These are phyloP conservation scores for Labeo calbasu DNA, from an alignment of 2,797 vertebrate genomes.

Conservation along the genomic window DNA sequence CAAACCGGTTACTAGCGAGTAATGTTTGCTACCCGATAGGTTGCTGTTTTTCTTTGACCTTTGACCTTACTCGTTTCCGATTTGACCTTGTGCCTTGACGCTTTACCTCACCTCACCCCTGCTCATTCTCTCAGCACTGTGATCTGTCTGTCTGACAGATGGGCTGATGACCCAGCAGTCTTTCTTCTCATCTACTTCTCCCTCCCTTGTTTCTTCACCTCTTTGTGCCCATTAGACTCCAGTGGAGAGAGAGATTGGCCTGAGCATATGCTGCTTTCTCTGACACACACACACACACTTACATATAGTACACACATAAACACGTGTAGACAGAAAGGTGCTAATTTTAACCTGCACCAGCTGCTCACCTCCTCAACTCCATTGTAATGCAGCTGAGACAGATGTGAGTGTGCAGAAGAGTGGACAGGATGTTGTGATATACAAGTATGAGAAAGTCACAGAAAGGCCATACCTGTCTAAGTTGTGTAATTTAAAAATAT, in stretches of 20 bases:
- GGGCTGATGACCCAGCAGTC: constrained; percentile 40
- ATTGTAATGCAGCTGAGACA: constrained; percentile 52
- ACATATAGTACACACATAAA: constrained; percentile 22
- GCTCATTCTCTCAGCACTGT: constrained; percentile 25
- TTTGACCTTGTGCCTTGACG: constrained; percentile 2
- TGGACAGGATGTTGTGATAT: not conserved
- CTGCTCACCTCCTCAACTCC: constrained; percentile 63
- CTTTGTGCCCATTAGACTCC: constrained; percentile 57
- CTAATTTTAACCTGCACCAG: constrained; percentile 66
- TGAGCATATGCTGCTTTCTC: constrained; percentile 70
- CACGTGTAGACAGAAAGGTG: constrained; percentile 48
- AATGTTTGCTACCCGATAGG: not conserved
- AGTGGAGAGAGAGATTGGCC: constrained; percentile 61
- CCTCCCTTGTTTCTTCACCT: constrained; percentile 55
- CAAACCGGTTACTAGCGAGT: not conserved
- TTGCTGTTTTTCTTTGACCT: not conserved
- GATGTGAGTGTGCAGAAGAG: constrained; percentile 42
- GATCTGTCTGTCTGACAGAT: constrained; percentile 43
- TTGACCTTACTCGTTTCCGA: not conserved
- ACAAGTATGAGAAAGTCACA: constrained; percentile 7
- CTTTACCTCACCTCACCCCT: constrained; percentile 6
- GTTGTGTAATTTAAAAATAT: not conserved
- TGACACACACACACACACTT: not conserved
- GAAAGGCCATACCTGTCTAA: not conserved
- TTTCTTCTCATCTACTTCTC: constrained; percentile 41